Evolutionary conservation across 2,797 vertebrate species (phyloP).

Genomic region (Pseudomugil tenellus): DNA sequence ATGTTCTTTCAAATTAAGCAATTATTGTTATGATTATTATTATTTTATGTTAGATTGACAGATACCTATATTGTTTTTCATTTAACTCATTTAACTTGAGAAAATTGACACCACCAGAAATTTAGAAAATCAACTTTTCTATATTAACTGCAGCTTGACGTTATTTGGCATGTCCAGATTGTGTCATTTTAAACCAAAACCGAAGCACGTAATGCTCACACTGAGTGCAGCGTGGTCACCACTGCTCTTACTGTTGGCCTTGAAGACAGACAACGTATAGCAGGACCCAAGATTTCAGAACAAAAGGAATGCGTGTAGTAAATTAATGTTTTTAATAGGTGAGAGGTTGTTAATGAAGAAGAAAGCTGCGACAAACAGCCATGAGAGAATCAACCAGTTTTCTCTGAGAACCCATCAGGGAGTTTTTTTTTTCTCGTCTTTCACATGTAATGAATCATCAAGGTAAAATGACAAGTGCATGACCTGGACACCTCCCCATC

Average conservation of each 20-base stretch:
- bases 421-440: slow-evolving; percentile 53
- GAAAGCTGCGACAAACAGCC: slow-evolving; percentile 49
- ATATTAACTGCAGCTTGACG: slow-evolving; percentile 9
- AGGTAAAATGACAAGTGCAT: slow-evolving; percentile 77
- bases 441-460: slow-evolving; percentile 64
- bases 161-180: slow-evolving; percentile 47
- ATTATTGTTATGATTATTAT: too few relatives aligned
- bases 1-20: slow-evolving; percentile 13
- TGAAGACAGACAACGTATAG: slow-evolving; percentile 32
- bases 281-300: slow-evolving; percentile 47
- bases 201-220: slow-evolving; percentile 44
- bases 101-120: slow-evolving; percentile 1
- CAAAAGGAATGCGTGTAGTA: slow-evolving; percentile 19
- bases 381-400: slow-evolving; percentile 50
- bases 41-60: too few relatives aligned
- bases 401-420: slow-evolving; percentile 68
- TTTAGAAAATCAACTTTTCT: slow-evolving; percentile 8
- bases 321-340: slow-evolving; percentile 60
- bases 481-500: slow-evolving; percentile 58
- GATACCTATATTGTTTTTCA: neutral
- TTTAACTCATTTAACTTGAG: neutral
- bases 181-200: slow-evolving; percentile 49
- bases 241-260: slow-evolving; percentile 42
- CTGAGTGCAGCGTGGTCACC: slow-evolving; percentile 37
- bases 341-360: slow-evolving; percentile 56